Conservation (phyloP, 2,797 vertebrate species). For the Furcifer pardalis region DNA sequence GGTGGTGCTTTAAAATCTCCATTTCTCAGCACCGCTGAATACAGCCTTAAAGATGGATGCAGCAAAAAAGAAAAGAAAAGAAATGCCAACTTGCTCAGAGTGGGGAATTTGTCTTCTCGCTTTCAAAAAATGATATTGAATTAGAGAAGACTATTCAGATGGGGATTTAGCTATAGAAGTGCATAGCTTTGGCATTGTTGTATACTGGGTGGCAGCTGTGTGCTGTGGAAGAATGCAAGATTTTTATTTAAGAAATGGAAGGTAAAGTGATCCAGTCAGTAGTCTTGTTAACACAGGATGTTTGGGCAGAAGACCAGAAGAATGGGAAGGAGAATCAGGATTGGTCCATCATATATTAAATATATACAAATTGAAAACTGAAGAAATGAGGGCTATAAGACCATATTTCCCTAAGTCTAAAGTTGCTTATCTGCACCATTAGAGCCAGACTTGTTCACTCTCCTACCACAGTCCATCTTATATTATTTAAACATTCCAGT, state of each 20-base stretch:
- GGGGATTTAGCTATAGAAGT: neutral
- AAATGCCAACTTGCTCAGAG: neutral
- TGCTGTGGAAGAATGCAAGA: neutral
- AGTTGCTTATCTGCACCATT: neutral
- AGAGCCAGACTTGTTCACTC: neutral
- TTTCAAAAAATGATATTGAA: conserved; percentile 11
- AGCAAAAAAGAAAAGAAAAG: neutral
- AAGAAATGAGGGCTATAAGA: neutral
- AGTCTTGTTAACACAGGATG: neutral
- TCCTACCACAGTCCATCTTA: too few species aligned
- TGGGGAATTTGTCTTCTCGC: neutral
- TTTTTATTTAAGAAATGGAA: neutral
- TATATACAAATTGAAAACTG: neutral
- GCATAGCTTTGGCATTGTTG: neutral
- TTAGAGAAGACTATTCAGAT: neutral
- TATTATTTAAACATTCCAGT: neutral
- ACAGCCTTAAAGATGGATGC: neutral
- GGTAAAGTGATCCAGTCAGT: neutral
- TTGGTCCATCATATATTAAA: neutral
- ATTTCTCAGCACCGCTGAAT: neutral
- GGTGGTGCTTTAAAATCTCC: neutral
- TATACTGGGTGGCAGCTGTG: neutral
- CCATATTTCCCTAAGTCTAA: neutral
- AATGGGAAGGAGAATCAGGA: neutral
- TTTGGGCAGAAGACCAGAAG: neutral